A percentile compares a stretch with the other conserved stretches of the same genome.
Conservation (phyloP, 2,113 vertebrate genomes). For the Rhipidura dahli region DNA sequence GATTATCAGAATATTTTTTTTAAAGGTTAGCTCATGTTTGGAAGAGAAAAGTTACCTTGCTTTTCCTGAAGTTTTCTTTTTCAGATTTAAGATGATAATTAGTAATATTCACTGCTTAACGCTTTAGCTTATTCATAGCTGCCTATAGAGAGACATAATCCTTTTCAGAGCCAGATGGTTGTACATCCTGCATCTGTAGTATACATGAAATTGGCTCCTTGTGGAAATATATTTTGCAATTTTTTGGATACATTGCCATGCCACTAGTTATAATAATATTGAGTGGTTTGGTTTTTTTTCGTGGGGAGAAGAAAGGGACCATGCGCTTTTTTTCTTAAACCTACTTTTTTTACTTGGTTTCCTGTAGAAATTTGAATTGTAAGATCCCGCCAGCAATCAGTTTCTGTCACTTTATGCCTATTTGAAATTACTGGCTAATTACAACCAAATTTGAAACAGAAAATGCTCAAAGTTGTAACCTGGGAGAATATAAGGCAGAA, state of each 20-base stretch:
- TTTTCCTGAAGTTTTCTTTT: neutral
- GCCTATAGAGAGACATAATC: neutral
- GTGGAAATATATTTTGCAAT: neutral
- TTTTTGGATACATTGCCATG: neutral
- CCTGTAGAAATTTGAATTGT: neutral
- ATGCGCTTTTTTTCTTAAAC: neutral
- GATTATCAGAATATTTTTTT: neutral
- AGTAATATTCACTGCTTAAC: neutral
- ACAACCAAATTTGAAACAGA: neutral
- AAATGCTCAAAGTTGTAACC: neutral
- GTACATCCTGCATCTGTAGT: neutral
- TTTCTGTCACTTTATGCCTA: neutral
- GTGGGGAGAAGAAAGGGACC: neutral
- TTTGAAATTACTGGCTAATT: neutral
- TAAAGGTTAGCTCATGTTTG: neutral
- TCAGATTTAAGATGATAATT: neutral
- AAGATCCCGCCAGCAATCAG: neutral
- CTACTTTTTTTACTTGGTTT: neutral
- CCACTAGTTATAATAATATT: neutral
- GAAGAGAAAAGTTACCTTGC: neutral
- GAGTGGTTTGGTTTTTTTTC: neutral
- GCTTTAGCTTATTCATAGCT: neutral
- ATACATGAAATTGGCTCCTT: neutral
- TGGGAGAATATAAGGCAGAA: neutral
- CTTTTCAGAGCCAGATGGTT: constrained; percentile 47